These are phyloP conservation scores for Brachionus sp. DNA, from an alignment of 1,140 invertebrate species.

Conservation along the genomic window DNA sequence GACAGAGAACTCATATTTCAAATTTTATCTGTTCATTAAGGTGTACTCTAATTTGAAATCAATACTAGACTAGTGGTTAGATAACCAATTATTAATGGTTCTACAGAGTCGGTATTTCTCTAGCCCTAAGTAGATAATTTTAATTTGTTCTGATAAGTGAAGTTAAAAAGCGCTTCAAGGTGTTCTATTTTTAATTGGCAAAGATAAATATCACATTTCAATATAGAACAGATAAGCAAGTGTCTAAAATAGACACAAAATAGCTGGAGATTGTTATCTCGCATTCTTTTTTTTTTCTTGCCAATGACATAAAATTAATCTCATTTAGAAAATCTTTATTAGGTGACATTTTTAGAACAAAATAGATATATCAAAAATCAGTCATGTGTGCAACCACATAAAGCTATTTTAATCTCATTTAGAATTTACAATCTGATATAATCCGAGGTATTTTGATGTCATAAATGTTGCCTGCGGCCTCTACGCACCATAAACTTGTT, in stretches of 20 bases:
- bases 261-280: neutral
- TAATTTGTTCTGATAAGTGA: constrained; percentile 13
- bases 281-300: neutral
- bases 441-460: constrained; percentile 28
- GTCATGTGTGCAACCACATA: constrained; percentile 5
- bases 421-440: constrained; percentile 39
- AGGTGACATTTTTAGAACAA: constrained; percentile 5
- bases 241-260: neutral
- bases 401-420: constrained; percentile 33
- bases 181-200: neutral
- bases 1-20: neutral
- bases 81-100: constrained; percentile 15
- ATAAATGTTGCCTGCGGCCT: neutral
- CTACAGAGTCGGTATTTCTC: neutral
- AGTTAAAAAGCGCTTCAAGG: constrained; percentile 23
- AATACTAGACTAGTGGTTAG: neutral
- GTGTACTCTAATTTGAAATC: constrained; percentile 26
- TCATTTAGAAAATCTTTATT: constrained; percentile 16
- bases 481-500: constrained; percentile 7
- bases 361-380: constrained; percentile 4
- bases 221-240: neutral
- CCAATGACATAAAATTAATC: constrained; percentile 33
- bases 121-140: neutral
- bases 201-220: constrained; percentile 38
- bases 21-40: constrained; percentile 31